These are phyloP conservation scores for Pogonomyrmex californicus DNA, from an alignment of 1,140 invertebrate species.

Conservation along the genomic window DNA sequence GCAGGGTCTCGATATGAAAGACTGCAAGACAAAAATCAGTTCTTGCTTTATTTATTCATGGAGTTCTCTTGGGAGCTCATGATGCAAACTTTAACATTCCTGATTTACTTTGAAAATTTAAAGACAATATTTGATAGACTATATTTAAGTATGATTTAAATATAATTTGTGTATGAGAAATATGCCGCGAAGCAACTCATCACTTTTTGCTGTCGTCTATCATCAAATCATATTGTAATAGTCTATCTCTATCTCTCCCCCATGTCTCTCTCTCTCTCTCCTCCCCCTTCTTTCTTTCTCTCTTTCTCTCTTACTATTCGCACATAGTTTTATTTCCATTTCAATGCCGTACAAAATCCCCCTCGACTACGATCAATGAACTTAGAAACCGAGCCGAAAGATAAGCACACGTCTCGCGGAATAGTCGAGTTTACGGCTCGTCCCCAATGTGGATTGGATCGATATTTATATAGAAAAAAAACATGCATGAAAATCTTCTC, in stretches of 20 bases:
- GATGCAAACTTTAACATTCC: not conserved
- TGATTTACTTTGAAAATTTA: constrained; percentile 3
- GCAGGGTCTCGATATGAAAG: not conserved
- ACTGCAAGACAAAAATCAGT: not conserved
- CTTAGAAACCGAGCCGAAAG: constrained; percentile 68
- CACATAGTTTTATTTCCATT: constrained; percentile 61
- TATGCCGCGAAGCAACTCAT: not conserved
- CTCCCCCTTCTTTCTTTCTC: not conserved
- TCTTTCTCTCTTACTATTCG: not conserved
- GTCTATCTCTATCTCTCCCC: not conserved
- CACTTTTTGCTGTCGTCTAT: not conserved
- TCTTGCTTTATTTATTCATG: not conserved
- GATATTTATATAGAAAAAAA: constrained; percentile 64
- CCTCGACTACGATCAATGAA: constrained; percentile 67
- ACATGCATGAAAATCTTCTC: constrained; percentile 40
- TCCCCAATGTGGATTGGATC: constrained; percentile 58
- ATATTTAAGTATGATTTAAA: constrained; percentile 4
- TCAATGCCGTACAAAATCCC: constrained; percentile 51
- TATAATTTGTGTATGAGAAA: not conserved
- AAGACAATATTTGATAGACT: not conserved
- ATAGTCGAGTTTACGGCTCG: constrained; percentile 63
- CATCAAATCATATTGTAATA: not conserved
- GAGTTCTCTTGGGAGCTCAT: not conserved
- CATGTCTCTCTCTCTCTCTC: not conserved
- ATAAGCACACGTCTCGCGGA: constrained; percentile 64